These are phyloP conservation scores for Pollenia angustigena DNA, from an alignment of 2,888 invertebrate species.

Conservation along the genomic window DNA sequence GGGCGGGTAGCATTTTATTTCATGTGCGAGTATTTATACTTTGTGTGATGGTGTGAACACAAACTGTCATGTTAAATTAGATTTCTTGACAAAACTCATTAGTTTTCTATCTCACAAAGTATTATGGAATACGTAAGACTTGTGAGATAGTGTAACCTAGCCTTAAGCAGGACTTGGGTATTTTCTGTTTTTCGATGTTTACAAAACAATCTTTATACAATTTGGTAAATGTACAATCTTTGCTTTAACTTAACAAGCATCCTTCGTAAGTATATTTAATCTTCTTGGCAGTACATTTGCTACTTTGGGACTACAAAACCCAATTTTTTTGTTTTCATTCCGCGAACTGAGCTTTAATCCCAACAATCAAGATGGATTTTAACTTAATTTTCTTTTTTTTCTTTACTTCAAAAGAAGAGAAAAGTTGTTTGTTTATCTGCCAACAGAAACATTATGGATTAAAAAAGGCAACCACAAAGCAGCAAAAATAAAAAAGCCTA, in stretches of 20 bases:
- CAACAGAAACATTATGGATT: conserved; percentile 23
- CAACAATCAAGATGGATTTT: conserved; percentile 6
- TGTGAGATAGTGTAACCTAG: too few relatives aligned
- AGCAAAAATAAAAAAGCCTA: conserved; percentile 2
- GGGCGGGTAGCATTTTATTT: too few relatives aligned
- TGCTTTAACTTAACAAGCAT: not conserved
- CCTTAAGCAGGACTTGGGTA: too few relatives aligned
- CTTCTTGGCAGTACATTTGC: conserved; percentile 11
- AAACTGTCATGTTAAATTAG: too few relatives aligned
- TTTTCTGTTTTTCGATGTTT: too few relatives aligned
- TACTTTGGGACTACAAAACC: not conserved
- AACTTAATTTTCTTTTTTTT: not conserved
- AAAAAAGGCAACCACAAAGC: not conserved
- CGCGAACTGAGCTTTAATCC: conserved; percentile 11
- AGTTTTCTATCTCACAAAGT: too few relatives aligned
- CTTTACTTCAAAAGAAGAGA: not conserved
- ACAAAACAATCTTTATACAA: too few relatives aligned
- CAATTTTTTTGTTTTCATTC: not conserved
- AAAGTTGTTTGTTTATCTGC: not conserved
- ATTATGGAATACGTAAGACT: too few relatives aligned
- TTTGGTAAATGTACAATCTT: too few relatives aligned
- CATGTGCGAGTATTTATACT: too few relatives aligned
- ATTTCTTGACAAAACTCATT: too few relatives aligned
- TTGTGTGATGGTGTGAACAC: too few relatives aligned
- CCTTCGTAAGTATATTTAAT: not conserved